Percentiles rank a stretch among this genome's conserved stretches.
These are phyloP conservation scores for Pyrgilauda ruficollis DNA, from an alignment of 2,113 vertebrate genomes.

Conservation along the genomic window DNA sequence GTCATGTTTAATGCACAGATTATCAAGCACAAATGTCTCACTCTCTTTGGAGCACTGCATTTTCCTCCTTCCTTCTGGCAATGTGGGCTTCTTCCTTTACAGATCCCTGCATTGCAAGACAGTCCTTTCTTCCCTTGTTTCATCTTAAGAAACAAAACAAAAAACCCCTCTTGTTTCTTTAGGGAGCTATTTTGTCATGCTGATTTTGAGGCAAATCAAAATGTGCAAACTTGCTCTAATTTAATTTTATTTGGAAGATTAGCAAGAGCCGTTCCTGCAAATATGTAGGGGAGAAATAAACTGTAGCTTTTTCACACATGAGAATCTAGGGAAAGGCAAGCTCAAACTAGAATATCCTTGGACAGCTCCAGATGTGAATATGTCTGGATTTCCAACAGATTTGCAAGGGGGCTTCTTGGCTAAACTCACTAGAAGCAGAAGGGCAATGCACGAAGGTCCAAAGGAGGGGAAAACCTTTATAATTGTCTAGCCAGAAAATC, in stretches of 20 bases:
- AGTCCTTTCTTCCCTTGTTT: neutral
- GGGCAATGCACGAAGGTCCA: neutral
- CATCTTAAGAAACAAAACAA: neutral
- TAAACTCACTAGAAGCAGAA: neutral
- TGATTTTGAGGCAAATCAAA: neutral
- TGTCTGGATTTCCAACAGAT: neutral
- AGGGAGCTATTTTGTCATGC: neutral
- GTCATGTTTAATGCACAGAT: neutral
- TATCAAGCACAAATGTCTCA: neutral
- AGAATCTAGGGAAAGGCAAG: neutral
- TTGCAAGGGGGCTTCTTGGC: neutral
- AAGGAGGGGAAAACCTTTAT: neutral
- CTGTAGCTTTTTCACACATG: neutral
- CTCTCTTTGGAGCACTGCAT: neutral
- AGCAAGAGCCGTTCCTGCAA: fast-evolving
- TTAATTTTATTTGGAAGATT: neutral
- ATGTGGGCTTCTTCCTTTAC: neutral
- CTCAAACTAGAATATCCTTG: neutral
- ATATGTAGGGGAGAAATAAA: neutral
- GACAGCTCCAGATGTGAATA: neutral
- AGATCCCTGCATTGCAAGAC: neutral
- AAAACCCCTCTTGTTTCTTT: neutral
- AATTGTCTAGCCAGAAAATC: neutral
- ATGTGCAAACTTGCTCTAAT: neutral
- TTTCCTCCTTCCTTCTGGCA: neutral